phyloP scores from a whole-genome alignment of 2,113 vertebrate species.

The Alethe castanea region DNA sequence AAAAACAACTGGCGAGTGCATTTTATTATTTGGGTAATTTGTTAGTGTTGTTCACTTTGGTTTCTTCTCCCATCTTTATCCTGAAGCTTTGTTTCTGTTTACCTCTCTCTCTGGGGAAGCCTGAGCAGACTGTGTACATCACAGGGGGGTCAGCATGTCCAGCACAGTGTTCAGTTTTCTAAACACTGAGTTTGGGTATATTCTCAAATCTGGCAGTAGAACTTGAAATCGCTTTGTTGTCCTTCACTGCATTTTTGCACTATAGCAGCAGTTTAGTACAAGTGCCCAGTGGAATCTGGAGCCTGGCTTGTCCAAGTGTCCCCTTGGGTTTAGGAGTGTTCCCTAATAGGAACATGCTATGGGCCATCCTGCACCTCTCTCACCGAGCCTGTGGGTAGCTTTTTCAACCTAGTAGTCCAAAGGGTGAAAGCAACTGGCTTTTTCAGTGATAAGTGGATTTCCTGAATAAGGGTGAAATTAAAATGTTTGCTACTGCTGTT shows the following conservation, averaged over 20 bases:
- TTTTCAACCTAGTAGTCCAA: background rate
- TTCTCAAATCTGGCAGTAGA: background rate
- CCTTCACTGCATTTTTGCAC: background rate
- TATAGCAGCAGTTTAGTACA: background rate
- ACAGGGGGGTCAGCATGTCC: accelerated
- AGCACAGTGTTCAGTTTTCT: background rate
- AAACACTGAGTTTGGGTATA: background rate
- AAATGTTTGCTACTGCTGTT: background rate
- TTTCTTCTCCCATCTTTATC: constrained; percentile 8
- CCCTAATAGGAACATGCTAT: accelerated
- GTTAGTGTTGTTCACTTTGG: constrained; percentile 55
- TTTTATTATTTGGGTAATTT: constrained; percentile 52
- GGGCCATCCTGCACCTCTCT: background rate
- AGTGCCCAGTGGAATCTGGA: background rate
- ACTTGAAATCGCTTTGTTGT: background rate
- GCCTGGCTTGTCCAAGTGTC: background rate
- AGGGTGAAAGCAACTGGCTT: background rate
- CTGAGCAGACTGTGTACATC: background rate
- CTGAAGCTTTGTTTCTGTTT: constrained; percentile 1
- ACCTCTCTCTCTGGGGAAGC: background rate
- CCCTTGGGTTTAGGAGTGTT: too few relatives aligned
- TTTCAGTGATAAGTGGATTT: background rate
- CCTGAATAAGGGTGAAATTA: background rate
- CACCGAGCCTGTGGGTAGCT: background rate
- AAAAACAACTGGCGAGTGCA: constrained; percentile 14